A percentile compares a stretch with the other conserved stretches of the same genome.
These are phyloP conservation scores for Tenualosa thibaudeaui DNA, from an alignment of 2,797 vertebrate species.

Conservation along the genomic window DNA sequence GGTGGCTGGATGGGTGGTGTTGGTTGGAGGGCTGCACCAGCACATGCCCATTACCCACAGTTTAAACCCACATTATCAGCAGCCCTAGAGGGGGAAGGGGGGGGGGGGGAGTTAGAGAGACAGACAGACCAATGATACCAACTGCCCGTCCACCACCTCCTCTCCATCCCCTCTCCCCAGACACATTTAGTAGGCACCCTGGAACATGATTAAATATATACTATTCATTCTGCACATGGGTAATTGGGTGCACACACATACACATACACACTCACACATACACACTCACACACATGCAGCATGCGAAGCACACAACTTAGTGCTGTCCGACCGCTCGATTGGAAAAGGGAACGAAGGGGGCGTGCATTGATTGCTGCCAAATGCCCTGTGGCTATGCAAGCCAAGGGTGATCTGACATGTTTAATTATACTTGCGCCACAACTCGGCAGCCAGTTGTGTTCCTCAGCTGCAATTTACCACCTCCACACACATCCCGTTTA, in stretches of 20 bases:
- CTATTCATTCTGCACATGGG: conserved; percentile 63
- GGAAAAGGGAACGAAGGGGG: not conserved
- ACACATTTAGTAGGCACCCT: conserved; percentile 65
- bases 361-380: not conserved
- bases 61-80: conserved; percentile 69
- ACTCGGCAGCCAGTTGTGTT: not conserved
- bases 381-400: not conserved
- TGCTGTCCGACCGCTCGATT: not conserved
- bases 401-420: not conserved
- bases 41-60: conserved; percentile 68
- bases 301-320: not conserved
- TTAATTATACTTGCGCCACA: conserved; percentile 15
- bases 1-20: not conserved
- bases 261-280: not conserved
- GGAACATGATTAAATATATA: conserved; percentile 69
- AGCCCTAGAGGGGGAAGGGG: conserved; percentile 44
- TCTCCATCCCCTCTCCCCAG: conserved; percentile 50
- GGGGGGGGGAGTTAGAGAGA: conserved; percentile 21
- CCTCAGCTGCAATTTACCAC: not conserved
- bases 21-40: conserved; percentile 41
- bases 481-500: conserved; percentile 8
- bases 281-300: not conserved
- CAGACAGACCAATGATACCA: conserved; percentile 65
- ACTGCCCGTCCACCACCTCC: conserved; percentile 37
- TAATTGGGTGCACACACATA: not conserved